Evolutionary conservation across 2,113 vertebrate species (phyloP).

Genomic region (Aviceda subcristata): DNA sequence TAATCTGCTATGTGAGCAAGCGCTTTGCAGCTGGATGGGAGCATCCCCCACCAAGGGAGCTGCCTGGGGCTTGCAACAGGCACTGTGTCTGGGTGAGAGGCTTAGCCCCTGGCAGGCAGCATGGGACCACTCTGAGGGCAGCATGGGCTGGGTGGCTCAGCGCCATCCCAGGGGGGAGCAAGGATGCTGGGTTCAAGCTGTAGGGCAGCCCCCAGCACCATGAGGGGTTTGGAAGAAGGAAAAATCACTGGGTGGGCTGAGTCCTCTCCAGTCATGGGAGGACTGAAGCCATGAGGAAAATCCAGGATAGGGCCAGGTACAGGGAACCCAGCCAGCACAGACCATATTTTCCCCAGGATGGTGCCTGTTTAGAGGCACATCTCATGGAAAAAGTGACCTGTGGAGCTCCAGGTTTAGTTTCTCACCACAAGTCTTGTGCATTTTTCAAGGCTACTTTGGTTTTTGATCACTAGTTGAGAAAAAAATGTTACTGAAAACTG

Average conservation of each 20-base stretch:
- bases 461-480: background rate
- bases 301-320: background rate
- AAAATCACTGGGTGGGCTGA: background rate
- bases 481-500: background rate
- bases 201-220: background rate
- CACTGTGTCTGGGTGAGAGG: background rate
- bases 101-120: background rate
- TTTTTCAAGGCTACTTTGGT: background rate
- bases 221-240: background rate
- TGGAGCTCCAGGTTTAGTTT: background rate
- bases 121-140: rapidly evolving
- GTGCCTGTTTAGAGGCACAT: background rate
- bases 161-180: rapidly evolving
- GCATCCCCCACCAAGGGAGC: background rate
- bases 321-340: background rate
- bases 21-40: background rate
- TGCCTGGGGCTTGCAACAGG: background rate
- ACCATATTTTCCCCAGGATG: background rate
- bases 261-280: background rate
- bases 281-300: background rate
- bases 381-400: background rate
- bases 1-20: background rate
- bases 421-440: background rate
- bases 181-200: background rate
- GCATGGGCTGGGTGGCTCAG: background rate